Evolutionary conservation across 2,888 invertebrate species (phyloP), one percentile per base, ranked within the genome.

Genomic region (Caradrina clavipalpis): DNA sequence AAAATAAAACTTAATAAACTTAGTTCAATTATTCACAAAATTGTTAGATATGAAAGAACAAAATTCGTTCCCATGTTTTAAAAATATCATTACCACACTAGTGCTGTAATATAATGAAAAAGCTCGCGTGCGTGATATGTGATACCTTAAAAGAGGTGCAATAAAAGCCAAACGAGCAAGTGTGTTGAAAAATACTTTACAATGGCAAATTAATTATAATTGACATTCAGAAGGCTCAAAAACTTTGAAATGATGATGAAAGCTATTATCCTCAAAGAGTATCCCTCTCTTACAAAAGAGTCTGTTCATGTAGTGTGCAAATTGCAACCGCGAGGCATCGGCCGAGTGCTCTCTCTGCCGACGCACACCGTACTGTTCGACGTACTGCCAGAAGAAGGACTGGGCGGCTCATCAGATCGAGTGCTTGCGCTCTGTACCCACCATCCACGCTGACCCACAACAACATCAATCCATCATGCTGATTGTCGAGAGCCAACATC

Each of bases 321-420:
- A 98, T 91, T 98, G 98, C 90, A 98, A 98, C 91, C 96, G 98
- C 73, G 98, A 98, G 90, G 98, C 98, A 13, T 97, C 98, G 60
- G 98, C 98, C 0, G 98, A 98, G 90, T 98, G 98, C 90, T 98
- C 98, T 0, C 94, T 98, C 51, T 98, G 98, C 88, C 97, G 98
- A 61, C 97, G 98, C 74, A 98, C 98, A 17, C 98, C 98, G 13
- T 98, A 98, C 92, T 98, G 98, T 91, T 98, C 98, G 10, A 98
- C 98, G 4, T 98, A 98, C 93, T 98, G 98, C 92, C 98, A 98
- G 93, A 97, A 98, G 80, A 98, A 98, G 92, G 98, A 98, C 94
- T 98, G 98, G 98, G 97, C 97, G 19, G 97, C 97, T 50, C 98
- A 95, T 92, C 98, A 98, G 92, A 98, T 98, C 73, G 98, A 98